phyloP scores from a whole-genome alignment of 2,888 invertebrate genomes.

The Glaucopsyche alexis region DNA sequence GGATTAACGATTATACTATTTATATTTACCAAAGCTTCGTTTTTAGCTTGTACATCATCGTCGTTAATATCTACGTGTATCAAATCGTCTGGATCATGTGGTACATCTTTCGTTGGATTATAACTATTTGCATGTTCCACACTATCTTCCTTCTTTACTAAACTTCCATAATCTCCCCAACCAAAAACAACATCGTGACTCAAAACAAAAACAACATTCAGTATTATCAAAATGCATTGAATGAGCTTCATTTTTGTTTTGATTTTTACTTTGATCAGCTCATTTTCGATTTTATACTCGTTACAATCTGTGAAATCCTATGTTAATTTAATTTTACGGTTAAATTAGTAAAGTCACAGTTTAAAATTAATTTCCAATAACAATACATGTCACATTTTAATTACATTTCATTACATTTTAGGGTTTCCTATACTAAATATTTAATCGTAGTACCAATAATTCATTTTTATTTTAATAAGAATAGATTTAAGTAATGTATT shows the following conservation, averaged over 20 bases:
- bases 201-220: neutral
- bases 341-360: conserved; percentile 1
- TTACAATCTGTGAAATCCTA: conserved; percentile 1
- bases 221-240: neutral
- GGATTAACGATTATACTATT: neutral
- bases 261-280: neutral
- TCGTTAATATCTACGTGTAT: too few species aligned
- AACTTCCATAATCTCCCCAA: neutral
- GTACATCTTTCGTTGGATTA: too few species aligned
- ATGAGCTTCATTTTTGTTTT: neutral
- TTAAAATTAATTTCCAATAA: neutral
- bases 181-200: neutral
- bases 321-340: conserved; percentile 8
- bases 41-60: too few species aligned
- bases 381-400: neutral
- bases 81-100: too few species aligned
- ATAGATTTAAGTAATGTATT: too few species aligned
- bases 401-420: neutral
- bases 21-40: neutral
- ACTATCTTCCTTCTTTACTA: too few species aligned
- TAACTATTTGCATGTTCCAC: too few species aligned
- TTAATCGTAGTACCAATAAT: neutral
- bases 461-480: too few species aligned
- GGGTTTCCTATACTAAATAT: neutral
- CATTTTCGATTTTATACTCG: neutral